These are phyloP conservation scores for Myotis findleyi DNA, from an alignment of 2,797 vertebrate species.

Conservation along the genomic window DNA sequence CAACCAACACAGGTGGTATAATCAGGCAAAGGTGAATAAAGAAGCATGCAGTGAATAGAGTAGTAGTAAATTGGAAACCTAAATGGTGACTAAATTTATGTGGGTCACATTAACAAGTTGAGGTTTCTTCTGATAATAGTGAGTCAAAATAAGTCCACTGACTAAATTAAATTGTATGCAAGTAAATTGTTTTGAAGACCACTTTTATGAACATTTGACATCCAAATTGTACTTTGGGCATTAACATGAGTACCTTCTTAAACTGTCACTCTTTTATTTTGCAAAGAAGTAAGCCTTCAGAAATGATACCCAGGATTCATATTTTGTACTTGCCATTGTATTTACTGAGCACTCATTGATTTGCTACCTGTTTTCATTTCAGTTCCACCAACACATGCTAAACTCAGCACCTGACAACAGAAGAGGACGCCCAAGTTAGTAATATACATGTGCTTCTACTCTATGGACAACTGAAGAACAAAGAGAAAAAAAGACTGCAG, in stretches of 20 bases:
- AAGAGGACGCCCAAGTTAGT: background rate
- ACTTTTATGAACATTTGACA: background rate
- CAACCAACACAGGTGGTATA: background rate
- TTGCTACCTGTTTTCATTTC: slow-evolving; percentile 27
- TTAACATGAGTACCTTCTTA: background rate
- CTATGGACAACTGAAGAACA: slow-evolving; percentile 46
- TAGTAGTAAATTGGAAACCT: background rate
- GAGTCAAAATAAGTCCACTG: slow-evolving; percentile 29
- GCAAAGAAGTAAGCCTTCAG: background rate
- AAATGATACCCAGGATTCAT: background rate
- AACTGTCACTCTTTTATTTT: slow-evolving; percentile 2
- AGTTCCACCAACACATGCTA: background rate
- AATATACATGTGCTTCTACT: background rate
- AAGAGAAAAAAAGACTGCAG: slow-evolving; percentile 31
- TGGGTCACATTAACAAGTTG: background rate
- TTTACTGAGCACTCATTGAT: background rate
- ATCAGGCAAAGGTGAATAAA: background rate
- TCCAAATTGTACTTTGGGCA: background rate
- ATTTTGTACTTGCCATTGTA: background rate
- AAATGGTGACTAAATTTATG: background rate
- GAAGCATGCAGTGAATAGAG: background rate
- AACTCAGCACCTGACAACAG: slow-evolving; percentile 21
- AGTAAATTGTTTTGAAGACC: background rate
- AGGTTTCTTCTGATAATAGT: background rate
- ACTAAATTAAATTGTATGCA: background rate